A percentile compares a stretch with the other conserved stretches of the same genome.
These are phyloP conservation scores for Plusia festucae DNA, from an alignment of 2,888 invertebrate genomes.

Conservation along the genomic window DNA sequence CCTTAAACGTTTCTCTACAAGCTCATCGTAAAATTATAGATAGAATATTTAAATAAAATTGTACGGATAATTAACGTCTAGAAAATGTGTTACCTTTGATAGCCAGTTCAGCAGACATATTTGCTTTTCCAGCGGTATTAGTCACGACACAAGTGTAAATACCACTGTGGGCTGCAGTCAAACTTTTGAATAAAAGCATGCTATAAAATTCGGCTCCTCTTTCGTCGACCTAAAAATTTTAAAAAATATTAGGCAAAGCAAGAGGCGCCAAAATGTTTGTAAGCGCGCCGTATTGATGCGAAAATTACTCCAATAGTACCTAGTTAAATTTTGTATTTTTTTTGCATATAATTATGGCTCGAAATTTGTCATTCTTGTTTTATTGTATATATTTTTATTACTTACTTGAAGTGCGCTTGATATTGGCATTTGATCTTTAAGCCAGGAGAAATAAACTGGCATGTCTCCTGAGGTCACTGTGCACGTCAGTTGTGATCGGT, in stretches of 20 bases:
- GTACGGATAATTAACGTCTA: too few species aligned
- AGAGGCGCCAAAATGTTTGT: neutral
- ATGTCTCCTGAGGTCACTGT: conserved; percentile 93
- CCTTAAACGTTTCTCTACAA: too few species aligned
- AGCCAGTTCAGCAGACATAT: conserved; percentile 92
- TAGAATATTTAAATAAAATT: too few species aligned
- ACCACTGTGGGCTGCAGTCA: conserved; percentile 92
- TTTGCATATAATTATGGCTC: neutral
- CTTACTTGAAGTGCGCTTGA: conserved; percentile 90
- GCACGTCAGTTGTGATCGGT: conserved; percentile 95
- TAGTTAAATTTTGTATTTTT: too few species aligned
- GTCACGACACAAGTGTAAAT: conserved; percentile 93
- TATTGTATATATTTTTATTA: too few species aligned
- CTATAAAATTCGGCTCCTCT: conserved; percentile 93
- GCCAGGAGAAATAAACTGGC: conserved; percentile 92
- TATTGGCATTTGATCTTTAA: conserved; percentile 90
- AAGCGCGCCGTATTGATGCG: too few species aligned
- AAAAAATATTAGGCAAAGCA: neutral
- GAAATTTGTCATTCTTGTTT: neutral
- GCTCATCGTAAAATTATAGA: too few species aligned
- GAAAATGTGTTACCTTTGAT: conserved; percentile 91
- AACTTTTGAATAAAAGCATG: conserved; percentile 92
- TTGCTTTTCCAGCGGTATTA: conserved; percentile 93
- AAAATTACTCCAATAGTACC: too few species aligned
- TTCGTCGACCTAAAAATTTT: conserved; percentile 89